Evolutionary conservation across 1,140 invertebrate genomes (phyloP), one percentile per base, ranked within the genome.

Genomic region (Hyles euphorbiae): DNA sequence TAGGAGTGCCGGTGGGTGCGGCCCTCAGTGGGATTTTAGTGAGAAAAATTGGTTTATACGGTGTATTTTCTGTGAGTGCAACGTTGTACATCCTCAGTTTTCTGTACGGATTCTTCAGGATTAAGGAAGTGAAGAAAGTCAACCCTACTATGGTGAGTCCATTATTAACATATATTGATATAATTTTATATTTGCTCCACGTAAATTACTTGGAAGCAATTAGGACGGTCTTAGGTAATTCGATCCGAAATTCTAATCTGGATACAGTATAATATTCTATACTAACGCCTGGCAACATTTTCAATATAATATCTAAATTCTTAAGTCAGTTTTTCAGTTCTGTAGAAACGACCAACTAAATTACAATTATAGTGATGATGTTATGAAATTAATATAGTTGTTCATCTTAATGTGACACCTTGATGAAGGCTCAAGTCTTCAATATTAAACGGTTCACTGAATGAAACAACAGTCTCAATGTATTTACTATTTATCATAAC

Each of bases 1-100:
- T 96, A 51, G 95, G 95, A 47, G 93, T 95, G 58, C 95, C 95
- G 1, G 92, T 96, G 9, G 94, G 95, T 36, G 92, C 95, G 75
- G 94, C 94, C 6, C 87, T 95, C 3, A 94, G 94, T 70, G 94
- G 94, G 10, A 91, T 95, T 46, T 81, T 93, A 61, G 91, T 92
- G 69, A 88, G 92, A 64, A 91, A 94, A 83, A 93, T 95, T 50
- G 94, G 94, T 4, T 94, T 95, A 72, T 96, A 96, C 68, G 95
- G 95, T 49, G 93, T 95, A 10, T 96, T 95, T 72, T 91, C 92
- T 1, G 92, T 95, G 53, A 94, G 94, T 65, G 92, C 93, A 0
- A 89, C 90, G 4, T 90, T 95, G 63, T 95, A 96, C 72, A 75
- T 95, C n/a, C 74, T 95, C 55, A 93, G 93, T 58, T 93, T 96